Evolutionary conservation across 2,113 vertebrate genomes (phyloP), one percentile per base, ranked within the genome.

Genomic region (Amazona guildingii): DNA sequence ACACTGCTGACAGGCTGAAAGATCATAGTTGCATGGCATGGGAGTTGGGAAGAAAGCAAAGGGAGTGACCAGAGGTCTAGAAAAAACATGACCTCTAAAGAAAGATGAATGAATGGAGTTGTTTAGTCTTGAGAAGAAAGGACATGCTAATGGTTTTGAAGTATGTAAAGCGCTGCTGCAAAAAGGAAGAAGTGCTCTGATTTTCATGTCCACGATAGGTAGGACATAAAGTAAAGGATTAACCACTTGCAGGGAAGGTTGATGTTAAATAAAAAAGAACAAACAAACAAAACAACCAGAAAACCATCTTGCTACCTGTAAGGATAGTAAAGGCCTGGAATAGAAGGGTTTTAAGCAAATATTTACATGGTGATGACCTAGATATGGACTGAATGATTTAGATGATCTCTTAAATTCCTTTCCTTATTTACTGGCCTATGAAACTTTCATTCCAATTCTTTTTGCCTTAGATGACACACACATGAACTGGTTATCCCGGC

Each of bases 61-160:
- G 48, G 62, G 62, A 80, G 48, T 75, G 74, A 88, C 86, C 89
- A 94, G 77, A 94, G 83, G 91, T 92, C 93, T 89, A 78, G 69
- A 75, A 89, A 95, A 95, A 96, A 95, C 93, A 97, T 95, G 93
- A 96, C 94, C 95, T 48, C 62, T 91, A 84, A 92, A 94, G 89
- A 97, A 95, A 97, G 96, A 94, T 82, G 93, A 96, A 95, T 85
- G 82, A 84, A 86, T 88, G 48, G 55, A 78, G 51, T 79, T 94
- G 77, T 94, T 95, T 79, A 86, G 86, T 89, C 80, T 66, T 84
- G 52, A 73, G 86, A 95, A 91, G 51, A 91, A 92, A 88, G 62
- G 69, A 37, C 62, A 82, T 79, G 77, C 66, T 94, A 84, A 95
- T 89, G 86, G 68, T 86, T 94, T 91, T 84, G 77, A 94, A 92